Conservation (phyloP, 2,888 invertebrate genomes). For the Andrena flavipes region DNA sequence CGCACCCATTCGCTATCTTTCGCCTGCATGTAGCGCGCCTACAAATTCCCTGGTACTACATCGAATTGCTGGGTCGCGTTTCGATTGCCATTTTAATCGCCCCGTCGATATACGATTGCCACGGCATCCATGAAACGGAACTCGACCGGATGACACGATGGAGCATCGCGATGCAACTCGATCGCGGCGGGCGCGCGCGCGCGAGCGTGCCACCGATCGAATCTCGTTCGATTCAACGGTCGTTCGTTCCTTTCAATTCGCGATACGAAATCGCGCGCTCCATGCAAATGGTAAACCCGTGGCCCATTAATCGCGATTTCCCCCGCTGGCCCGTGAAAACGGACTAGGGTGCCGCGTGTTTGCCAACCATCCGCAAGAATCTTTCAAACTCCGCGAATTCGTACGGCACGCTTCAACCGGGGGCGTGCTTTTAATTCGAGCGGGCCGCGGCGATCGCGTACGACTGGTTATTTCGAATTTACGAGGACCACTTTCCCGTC, state of each 20-base stretch:
- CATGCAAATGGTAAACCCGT: conserved; percentile 36
- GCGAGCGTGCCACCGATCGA: too few species aligned
- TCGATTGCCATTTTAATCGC: conserved; percentile 42
- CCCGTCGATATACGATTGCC: conserved; percentile 14
- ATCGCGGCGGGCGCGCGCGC: conserved; percentile 11
- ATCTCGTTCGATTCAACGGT: conserved; percentile 12
- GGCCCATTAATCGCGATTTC: conserved; percentile 46
- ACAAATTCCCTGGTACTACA: neutral
- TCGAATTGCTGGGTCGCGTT: neutral
- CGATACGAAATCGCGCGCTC: conserved; percentile 14
- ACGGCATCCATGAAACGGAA: conserved; percentile 2
- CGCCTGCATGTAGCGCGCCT: too few species aligned
- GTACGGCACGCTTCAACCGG: neutral
- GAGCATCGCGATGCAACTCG: conserved; percentile 10
- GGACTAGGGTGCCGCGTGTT: too few species aligned
- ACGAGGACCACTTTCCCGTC: conserved; percentile 23
- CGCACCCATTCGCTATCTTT: too few species aligned
- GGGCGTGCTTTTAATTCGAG: conserved; percentile 18
- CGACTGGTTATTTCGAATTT: conserved; percentile 41
- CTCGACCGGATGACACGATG: conserved; percentile 31
- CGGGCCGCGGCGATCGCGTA: neutral
- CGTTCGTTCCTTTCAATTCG: conserved; percentile 25
- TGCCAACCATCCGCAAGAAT: conserved; percentile 38
- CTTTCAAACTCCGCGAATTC: neutral
- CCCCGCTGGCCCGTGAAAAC: conserved; percentile 44